Evolutionary conservation across 2,888 invertebrate species (phyloP), one percentile per base, ranked within the genome.

Genomic region (Incurvaria masculella): DNA sequence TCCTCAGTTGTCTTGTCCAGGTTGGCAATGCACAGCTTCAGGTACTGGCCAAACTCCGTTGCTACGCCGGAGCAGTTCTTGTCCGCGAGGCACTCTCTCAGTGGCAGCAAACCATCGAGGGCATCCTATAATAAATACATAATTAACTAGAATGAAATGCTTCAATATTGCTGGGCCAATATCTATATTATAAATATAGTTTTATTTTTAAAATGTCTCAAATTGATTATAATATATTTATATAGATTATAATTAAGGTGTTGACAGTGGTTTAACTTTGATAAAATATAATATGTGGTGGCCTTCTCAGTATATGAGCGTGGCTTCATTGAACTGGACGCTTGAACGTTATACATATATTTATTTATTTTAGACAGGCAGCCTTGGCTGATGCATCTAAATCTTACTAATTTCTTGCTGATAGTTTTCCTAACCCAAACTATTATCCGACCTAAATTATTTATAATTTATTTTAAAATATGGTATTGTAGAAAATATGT

Each of bases 221-320:
- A 86, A 84, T 61, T 92, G 95, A 21, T 84, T 78, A 46, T 81
- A 81, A 93, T 94, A 95, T 62, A 89, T 89, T 21, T 63, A 59
- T 43, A 64, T 50, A 40, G 76, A 52, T 21, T 68, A 61, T 50
- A 69, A 69, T 51, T 64, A 71, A 23, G 72, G 68, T 58, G 59
- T 86, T 72, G 76, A 56, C 39, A 69, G 59, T 57, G n/a, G n/a
- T n/a, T n/a, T n/a, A n/a, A n/a, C n/a, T n/a, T n/a, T n/a, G n/a
- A n/a, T n/a, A n/a, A n/a, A n/a, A n/a, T n/a, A n/a, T n/a, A n/a
- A n/a, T n/a, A n/a, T n/a, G n/a, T n/a, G n/a, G n/a, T n/a, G n/a
- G n/a, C n/a, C n/a, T n/a, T n/a, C n/a, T n/a, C n/a, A n/a, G n/a
- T n/a, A n/a, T n/a, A n/a, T n/a, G n/a, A n/a, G n/a, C n/a, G n/a